Evolutionary conservation across 2,113 vertebrate genomes (phyloP).

Genomic region (Gobio gobio): DNA sequence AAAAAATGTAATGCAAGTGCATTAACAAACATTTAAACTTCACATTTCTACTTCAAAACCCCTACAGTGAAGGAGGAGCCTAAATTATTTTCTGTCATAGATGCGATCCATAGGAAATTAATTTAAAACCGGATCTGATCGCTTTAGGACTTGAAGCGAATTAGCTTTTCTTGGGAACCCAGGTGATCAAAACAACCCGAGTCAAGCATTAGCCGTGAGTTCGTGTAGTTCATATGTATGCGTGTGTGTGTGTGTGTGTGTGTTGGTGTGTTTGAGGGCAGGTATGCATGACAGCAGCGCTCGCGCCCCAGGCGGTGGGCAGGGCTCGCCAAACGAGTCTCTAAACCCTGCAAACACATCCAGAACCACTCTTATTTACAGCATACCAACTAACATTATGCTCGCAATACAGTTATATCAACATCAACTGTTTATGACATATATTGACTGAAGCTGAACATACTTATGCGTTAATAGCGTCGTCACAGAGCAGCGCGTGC

Average conservation of each 20-base stretch:
- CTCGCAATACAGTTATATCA: not conserved
- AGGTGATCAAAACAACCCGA: not conserved
- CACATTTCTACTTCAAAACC: no score
- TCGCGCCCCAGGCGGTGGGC: slow-evolving; percentile 66
- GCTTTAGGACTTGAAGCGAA: not conserved
- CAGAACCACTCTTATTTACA: not conserved
- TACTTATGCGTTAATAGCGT: not conserved
- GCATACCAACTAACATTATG: not conserved
- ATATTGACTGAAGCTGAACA: not conserved
- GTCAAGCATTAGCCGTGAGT: not conserved
- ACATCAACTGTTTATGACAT: not conserved
- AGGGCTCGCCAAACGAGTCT: slow-evolving; percentile 53
- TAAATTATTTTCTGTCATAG: no score
- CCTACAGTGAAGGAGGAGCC: no score
- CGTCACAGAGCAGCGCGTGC: not conserved
- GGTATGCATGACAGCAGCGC: slow-evolving; percentile 60
- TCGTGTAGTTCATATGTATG: not conserved
- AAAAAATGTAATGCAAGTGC: no score
- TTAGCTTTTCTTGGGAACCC: not conserved
- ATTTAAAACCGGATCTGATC: not conserved
- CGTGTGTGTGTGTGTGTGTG: no score
- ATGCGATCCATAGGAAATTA: no score
- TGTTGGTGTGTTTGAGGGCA: not conserved
- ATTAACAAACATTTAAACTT: no score
- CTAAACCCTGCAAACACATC: slow-evolving; percentile 39